Percentiles rank a stretch among this genome's conserved stretches.
Conservation (phyloP, 2,888 invertebrate genomes). For the Rhynchonema sp. region DNA sequence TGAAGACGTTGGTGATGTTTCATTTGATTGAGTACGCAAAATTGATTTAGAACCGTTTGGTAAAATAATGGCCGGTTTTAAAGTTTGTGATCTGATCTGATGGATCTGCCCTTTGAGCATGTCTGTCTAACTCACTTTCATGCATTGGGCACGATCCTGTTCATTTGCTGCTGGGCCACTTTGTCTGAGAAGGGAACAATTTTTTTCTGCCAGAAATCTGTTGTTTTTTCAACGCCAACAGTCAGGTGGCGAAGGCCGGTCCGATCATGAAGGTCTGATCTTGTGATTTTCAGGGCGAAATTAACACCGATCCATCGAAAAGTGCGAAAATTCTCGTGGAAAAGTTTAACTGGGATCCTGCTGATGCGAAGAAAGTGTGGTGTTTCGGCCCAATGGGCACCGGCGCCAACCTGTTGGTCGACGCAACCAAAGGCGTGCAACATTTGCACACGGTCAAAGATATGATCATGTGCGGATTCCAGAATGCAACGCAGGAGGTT, state of each 20-base stretch:
- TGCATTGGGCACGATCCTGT: no score
- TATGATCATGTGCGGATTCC: conserved; percentile 31
- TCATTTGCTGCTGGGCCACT: no score
- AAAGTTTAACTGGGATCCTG: conserved; percentile 87
- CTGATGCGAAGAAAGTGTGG: conserved; percentile 55
- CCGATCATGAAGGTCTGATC: no score
- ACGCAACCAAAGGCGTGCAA: conserved; percentile 98
- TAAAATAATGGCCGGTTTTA: no score
- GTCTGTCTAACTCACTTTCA: no score
- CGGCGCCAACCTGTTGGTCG: conserved; percentile 88
- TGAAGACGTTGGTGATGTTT: conserved; percentile 7
- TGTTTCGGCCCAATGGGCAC: conserved; percentile 98
- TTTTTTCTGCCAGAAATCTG: neutral
- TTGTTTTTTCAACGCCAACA: neutral
- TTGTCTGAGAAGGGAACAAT: no score
- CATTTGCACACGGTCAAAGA: conserved; percentile 99
- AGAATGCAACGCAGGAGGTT: conserved; percentile 90
- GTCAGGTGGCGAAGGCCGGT: no score
- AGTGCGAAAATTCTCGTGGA: conserved; percentile 83
- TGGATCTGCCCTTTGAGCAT: no score
- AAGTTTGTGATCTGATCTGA: no score
- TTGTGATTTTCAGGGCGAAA: conserved; percentile 47
- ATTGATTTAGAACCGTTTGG: no score
- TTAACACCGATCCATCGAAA: conserved; percentile 84
- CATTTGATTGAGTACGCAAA: no score